Evolutionary conservation across 2,888 invertebrate genomes (phyloP).

Genomic region (Tridacna crocea): DNA sequence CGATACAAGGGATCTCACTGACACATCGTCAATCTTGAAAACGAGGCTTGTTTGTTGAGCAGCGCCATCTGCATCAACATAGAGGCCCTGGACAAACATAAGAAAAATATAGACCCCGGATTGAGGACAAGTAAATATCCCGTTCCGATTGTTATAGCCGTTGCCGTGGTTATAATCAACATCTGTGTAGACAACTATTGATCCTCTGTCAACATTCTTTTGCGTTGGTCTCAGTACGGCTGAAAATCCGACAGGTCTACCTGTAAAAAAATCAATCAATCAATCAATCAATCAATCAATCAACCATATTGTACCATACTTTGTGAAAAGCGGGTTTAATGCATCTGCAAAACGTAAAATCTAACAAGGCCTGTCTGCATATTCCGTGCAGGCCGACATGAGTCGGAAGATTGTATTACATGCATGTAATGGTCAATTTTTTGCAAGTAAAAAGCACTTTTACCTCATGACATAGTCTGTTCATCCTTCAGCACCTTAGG

Average conservation of each 20-base stretch:
- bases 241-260: constrained; percentile 5
- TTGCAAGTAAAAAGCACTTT: no score
- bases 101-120: constrained; percentile 12
- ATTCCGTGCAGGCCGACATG: no score
- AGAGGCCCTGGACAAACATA: constrained; percentile 17
- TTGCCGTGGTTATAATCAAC: background rate
- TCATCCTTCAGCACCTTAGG: no score
- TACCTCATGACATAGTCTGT: no score
- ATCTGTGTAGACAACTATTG: background rate
- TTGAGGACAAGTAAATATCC: constrained; percentile 16
- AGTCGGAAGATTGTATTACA: no score
- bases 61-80: background rate
- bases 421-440: no score
- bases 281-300: background rate
- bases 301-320: background rate
- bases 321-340: no score
- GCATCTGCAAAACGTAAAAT: background rate
- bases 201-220: background rate
- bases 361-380: no score
- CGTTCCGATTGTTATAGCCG: background rate
- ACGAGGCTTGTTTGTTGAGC: constrained; percentile 22
- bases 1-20: constrained; percentile 1
- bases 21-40: background rate
- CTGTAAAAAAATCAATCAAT: background rate
- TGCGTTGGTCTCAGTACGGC: background rate